Evolutionary conservation across 2,888 invertebrate species (phyloP), one percentile per base, ranked within the genome.

Genomic region (Thymelicus lineola): DNA sequence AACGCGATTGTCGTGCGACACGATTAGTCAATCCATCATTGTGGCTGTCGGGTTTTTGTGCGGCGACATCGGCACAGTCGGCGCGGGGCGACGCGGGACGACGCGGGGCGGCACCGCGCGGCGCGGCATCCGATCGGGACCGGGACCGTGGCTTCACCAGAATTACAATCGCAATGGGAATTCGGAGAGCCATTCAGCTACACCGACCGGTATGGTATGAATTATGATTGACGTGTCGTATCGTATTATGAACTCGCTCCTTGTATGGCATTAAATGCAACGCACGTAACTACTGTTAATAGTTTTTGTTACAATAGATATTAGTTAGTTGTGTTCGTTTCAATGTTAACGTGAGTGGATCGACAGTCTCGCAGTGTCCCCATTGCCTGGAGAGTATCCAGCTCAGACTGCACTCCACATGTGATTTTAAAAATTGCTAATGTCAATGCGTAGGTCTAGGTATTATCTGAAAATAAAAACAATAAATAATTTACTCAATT

Each of bases 161-260:
- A 42, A 36, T 64, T n/a, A 64, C 64, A 64, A 64, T 64, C 17
- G 64, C 55, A 55, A 53, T 64, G 64, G 64, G 64, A 64, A 64
- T 64, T 50, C 55, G 14, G 64, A 42, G 64, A 38, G 64, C 64
- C 38, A n/a, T 48, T 63, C 53, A 42, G 42, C 42, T 12, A 9
- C 38, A 38, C 38, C 12, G 42, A 20, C 20, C 28, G 42, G 42
- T 42, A 12, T 42, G 42, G 42, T 15, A 12, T 53, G 53, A 53
- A 6, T 53, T 15, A 12, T 53, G 53, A 53, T n/a, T 53, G 53
- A 53, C 53, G 20, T 58, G 58, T 58, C 15, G 58, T 10, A 28
- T 58, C 15, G 58, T 10, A 28, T 58, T 17, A 50, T 50, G 48
- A 50, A 50, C 7, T 50, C 48, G 48, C 48, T 50, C 48, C 48